A percentile compares a stretch with the other conserved stretches of the same genome.
These are phyloP conservation scores for Mormyrus iriodes DNA, from an alignment of 2,113 vertebrate genomes.

Conservation along the genomic window DNA sequence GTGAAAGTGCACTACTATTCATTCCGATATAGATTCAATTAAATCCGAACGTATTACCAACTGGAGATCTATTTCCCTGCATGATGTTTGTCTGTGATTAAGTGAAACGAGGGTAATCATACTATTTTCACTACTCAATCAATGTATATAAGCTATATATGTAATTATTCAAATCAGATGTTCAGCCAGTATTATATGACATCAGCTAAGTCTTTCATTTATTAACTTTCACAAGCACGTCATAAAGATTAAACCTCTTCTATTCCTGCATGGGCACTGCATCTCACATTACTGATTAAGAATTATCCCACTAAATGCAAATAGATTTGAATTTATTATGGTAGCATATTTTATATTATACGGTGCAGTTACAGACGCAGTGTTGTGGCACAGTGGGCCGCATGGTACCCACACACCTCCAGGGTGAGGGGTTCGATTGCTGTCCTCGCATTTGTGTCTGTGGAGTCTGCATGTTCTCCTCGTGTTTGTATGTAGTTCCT, in stretches of 20 bases:
- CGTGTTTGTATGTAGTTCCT: background rate
- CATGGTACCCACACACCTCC: background rate
- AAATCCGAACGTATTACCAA: background rate
- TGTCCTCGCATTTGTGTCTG: background rate
- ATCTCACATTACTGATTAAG: background rate
- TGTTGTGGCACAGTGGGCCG: background rate
- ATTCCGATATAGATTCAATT: background rate
- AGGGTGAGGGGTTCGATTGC: background rate
- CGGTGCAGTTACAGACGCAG: background rate
- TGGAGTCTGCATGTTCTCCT: background rate
- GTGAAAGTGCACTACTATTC: background rate
- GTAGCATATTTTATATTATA: background rate
- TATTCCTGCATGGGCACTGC: background rate
- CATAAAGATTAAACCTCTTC: background rate
- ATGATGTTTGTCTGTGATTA: background rate
- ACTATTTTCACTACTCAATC: background rate
- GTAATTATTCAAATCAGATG: constrained; percentile 3
- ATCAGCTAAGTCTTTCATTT: background rate
- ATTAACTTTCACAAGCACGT: background rate
- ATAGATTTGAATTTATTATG: background rate
- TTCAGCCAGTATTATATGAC: background rate
- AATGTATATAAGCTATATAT: background rate
- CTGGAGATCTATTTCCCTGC: background rate
- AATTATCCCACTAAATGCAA: background rate
- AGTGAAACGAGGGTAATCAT: background rate